Base-by-base conservation (phyloP, 1,140 invertebrate species). In the Meteorus sp. region DNA sequence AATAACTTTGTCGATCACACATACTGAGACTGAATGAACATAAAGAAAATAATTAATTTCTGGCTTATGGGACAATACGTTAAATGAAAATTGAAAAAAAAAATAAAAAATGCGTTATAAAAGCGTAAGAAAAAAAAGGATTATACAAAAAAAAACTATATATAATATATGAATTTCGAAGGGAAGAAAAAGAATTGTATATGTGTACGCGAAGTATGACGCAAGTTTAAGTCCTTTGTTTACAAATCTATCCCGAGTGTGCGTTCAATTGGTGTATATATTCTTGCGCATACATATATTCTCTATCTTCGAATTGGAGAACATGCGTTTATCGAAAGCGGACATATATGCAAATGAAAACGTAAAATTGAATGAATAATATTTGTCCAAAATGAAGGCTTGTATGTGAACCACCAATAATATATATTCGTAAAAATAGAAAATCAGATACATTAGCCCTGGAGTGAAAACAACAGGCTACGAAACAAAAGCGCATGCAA, bases 11-110 rank as follows among this genome's bases (percentile, higher is more conserved):
- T 39, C 35, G 13, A 39, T 39, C 35, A 39, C n/a, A n/a, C n/a
- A 39, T 20, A 48, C 45, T n/a, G 23, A 48, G 45, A 48, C 45
- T 48, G 45, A 48, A 29, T 25, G 45, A 48, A 25, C n/a, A n/a
- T n/a, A n/a, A n/a, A n/a, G n/a, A 22, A 27, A 29, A 4, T n/a
- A 22, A 48, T 13, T 48, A 45, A 22, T 27, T 47, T 39, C 15
- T 7, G 22, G 45, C 45, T 22, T 48, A 23, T 48, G 25, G 45
- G 45, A 48, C 45, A 25, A 48, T 13, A 25, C 11, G 23, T 27
- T 25, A 11, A 39, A 25, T 48, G n/a, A 48, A n/a, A 48, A n/a
- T 5, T 3, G 2, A 48, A 48, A 27, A 22, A 25, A 25, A n/a
- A 25, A 48, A 27, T 3, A 29, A 39, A 39, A 13, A 25, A 25